Conservation (phyloP, 2,113 vertebrate species). For the Albula glossodonta region DNA sequence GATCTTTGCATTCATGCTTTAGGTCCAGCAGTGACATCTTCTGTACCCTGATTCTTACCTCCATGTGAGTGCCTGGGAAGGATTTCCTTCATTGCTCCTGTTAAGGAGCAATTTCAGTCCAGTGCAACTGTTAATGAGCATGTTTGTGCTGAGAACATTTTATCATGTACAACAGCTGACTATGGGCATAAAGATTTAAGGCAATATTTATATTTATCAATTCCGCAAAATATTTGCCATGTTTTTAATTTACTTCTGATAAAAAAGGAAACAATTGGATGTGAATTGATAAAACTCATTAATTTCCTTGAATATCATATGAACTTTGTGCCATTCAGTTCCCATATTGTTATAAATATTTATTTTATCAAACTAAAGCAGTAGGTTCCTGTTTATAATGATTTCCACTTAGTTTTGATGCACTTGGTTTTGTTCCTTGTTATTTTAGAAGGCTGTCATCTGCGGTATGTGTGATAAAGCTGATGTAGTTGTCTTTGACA, state of each 20-base stretch:
- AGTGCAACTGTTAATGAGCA: conserved; percentile 18
- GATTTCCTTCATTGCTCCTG: not conserved
- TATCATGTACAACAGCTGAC: conserved; percentile 1
- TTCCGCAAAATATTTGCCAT: too few species aligned
- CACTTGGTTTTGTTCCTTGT: not conserved
- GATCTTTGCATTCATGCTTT: not conserved
- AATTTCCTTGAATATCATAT: too few species aligned
- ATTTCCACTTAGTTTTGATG: not conserved
- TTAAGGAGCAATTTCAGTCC: not conserved
- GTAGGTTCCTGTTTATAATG: conserved; percentile 12
- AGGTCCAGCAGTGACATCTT: not conserved
- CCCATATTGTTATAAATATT: too few species aligned
- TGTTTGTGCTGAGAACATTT: conserved; percentile 22
- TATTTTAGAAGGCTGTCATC: not conserved
- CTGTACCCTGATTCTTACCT: not conserved
- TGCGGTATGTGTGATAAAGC: not conserved
- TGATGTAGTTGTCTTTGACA: not conserved
- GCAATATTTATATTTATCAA: too few species aligned
- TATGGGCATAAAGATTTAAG: not conserved
- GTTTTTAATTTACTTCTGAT: too few species aligned
- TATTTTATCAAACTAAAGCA: too few species aligned
- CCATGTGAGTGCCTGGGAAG: not conserved
- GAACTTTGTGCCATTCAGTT: too few species aligned
- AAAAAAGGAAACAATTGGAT: too few species aligned
- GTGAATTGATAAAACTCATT: too few species aligned